Conservation (phyloP, 2,888 invertebrate genomes). For the Troides helena region DNA sequence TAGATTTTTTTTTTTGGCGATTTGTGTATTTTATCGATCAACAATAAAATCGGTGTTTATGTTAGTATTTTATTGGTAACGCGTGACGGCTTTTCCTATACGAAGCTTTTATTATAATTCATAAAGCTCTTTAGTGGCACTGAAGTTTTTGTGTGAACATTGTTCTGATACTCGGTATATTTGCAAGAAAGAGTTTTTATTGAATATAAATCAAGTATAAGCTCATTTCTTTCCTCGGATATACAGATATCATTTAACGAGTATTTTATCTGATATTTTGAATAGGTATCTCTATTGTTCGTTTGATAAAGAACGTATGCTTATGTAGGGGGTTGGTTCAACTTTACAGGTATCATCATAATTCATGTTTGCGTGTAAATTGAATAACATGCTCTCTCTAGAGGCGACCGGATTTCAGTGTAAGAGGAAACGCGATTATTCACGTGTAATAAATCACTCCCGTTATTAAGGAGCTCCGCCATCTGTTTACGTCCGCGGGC, state of each 20-base stretch:
- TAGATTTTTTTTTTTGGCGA: slow-evolving; percentile 60
- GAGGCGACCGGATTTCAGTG: slow-evolving; percentile 56
- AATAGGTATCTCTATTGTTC: not conserved
- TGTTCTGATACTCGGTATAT: slow-evolving; percentile 13
- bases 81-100: slow-evolving; percentile 69
- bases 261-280: slow-evolving; percentile 6
- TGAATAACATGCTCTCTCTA: slow-evolving; percentile 42
- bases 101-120: slow-evolving; percentile 64
- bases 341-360: slow-evolving; percentile 39
- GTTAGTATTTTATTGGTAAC: slow-evolving; percentile 60
- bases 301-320: slow-evolving; percentile 2
- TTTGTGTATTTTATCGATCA: slow-evolving; percentile 64
- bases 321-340: not conserved
- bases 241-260: slow-evolving; percentile 14
- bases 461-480: slow-evolving; percentile 39
- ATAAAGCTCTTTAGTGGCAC: slow-evolving; percentile 52
- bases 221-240: slow-evolving; percentile 3
- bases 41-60: slow-evolving; percentile 69
- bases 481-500: slow-evolving; percentile 53
- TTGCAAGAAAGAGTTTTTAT: slow-evolving; percentile 17
- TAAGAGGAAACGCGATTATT: slow-evolving; percentile 65
- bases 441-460: slow-evolving; percentile 69
- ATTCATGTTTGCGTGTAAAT: slow-evolving; percentile 49
- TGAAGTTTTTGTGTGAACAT: slow-evolving; percentile 37
- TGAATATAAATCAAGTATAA: slow-evolving; percentile 12